These are phyloP conservation scores for Ciconia maguari DNA, from an alignment of 2,113 vertebrate genomes.

Conservation along the genomic window DNA sequence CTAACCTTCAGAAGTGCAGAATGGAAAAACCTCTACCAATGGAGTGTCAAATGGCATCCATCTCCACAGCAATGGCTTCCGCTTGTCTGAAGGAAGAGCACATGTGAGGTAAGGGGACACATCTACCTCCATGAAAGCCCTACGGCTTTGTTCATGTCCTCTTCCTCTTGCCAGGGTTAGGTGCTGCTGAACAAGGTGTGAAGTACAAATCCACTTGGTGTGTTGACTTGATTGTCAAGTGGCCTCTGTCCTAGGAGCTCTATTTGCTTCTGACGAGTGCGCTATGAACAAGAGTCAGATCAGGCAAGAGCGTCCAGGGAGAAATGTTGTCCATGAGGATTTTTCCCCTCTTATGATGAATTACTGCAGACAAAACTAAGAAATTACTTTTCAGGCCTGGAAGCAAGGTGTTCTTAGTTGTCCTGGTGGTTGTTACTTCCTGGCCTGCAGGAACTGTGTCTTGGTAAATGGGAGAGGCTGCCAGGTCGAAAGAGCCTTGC, in stretches of 20 bases:
- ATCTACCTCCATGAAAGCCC: not conserved
- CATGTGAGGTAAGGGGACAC: constrained; percentile 73
- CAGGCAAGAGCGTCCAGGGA: not conserved
- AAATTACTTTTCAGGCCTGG: not conserved
- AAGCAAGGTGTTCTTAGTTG: not conserved
- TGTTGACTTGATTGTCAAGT: not conserved
- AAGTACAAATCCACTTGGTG: not conserved
- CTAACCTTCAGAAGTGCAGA: constrained; percentile 84
- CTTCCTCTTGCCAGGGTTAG: not conserved
- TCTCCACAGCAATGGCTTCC: constrained; percentile 87
- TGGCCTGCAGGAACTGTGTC: not conserved
- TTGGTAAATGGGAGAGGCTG: not conserved
- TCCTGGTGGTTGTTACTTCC: not conserved
- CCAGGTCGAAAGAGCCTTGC: not conserved
- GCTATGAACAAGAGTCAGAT: not conserved
- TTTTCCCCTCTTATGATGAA: not conserved
- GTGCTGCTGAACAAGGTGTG: not conserved
- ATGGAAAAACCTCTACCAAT: constrained; percentile 90
- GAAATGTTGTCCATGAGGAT: not conserved
- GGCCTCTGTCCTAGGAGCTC: not conserved
- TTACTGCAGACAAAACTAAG: not conserved
- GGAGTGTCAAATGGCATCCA: constrained; percentile 90
- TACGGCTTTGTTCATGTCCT: rapidly evolving
- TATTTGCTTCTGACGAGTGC: not conserved
- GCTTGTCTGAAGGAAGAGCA: constrained; percentile 75